A percentile compares a stretch with the other conserved stretches of the same genome.
Evolutionary conservation across 1,140 invertebrate species (phyloP).

Genomic region (Oscheius sp.): DNA sequence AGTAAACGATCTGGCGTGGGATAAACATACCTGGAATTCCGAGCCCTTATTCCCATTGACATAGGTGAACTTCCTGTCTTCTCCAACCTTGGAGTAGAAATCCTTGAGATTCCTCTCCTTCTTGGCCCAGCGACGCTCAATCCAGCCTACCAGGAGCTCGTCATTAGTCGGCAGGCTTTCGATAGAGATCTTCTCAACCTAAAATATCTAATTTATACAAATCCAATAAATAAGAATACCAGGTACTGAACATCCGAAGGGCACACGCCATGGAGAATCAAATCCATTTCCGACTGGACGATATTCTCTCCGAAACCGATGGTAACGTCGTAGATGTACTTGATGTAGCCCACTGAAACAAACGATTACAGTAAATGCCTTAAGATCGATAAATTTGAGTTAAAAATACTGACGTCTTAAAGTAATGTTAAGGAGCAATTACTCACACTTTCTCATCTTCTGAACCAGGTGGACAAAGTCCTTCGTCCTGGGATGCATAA

Average conservation of each 20-base stretch:
- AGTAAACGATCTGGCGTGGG: neutral
- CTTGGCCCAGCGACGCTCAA: slow-evolving; percentile 19
- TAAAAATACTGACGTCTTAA: too few relatives aligned
- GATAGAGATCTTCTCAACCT: slow-evolving; percentile 8
- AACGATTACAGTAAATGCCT: too few relatives aligned
- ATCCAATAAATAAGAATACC: slow-evolving; percentile 14
- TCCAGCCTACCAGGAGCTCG: slow-evolving; percentile 26
- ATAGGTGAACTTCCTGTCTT: neutral
- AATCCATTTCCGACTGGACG: slow-evolving; percentile 72
- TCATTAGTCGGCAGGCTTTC: slow-evolving; percentile 23
- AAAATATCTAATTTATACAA: neutral
- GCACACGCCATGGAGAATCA: slow-evolving; percentile 61
- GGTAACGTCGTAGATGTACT: slow-evolving; percentile 77
- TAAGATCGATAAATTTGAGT: too few relatives aligned
- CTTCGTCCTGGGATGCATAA: slow-evolving; percentile 80
- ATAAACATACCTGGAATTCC: neutral
- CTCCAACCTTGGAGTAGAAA: neutral
- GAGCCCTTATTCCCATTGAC: neutral
- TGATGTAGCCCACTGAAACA: slow-evolving; percentile 66
- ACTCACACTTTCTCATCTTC: slow-evolving; percentile 68
- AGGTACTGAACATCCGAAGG: slow-evolving; percentile 38
- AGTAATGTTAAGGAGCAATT: too few relatives aligned
- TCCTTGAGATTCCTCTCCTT: slow-evolving; percentile 6
- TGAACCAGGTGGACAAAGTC: slow-evolving; percentile 75
- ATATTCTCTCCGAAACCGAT: slow-evolving; percentile 72